Evolutionary conservation across 2,888 invertebrate genomes (phyloP), one percentile per base, ranked within the genome.

Genomic region (Ophioninae sp.): DNA sequence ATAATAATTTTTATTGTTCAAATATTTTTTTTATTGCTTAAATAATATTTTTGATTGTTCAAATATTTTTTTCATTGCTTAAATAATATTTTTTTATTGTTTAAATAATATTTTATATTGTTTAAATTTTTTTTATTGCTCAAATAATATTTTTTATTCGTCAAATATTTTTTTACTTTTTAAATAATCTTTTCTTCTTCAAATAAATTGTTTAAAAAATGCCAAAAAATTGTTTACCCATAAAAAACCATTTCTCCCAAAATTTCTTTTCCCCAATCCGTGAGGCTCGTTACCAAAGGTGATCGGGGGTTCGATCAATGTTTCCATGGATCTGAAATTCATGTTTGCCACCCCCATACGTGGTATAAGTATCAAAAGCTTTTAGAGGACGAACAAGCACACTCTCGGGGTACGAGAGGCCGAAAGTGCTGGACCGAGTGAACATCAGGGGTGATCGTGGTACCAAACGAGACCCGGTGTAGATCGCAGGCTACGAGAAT

Each of bases 351-450:
- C 51, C 6, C 51, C 51, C 51, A 51, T 51, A 13, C 6, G 51
- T 2, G 13, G 51, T 51, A 59, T 63, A 23, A 22, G 23, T 63
- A 51, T 56, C 23, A 51, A 69, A 65, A 65, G 65, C 68, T 58
- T 58, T 71, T 30, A 58, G 51, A 68, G 68, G 17, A 17, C 68
- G 51, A 30, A 51, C 51, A 5, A 51, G 51, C 51, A 22, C n/a
- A 44, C 22, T 73, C 61, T n/a, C 61, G 44, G 61, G 22, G 30
- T 30, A 44, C 44, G 73, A 17, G 73, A 73, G 73, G 39, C 59
- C 39, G 22, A 71, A 71, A 71, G 39, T 23, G 20, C 20, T 20
- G 9, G 20, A 71, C 20, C 58, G 71, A 71, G 39, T 37, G 37
- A 72, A 30, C 51, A 39, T 44, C n/a, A 51, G 30, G 30, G 30